A percentile compares a stretch with the other conserved stretches of the same genome.
Evolutionary conservation across 1,140 invertebrate genomes (phyloP).

Genomic region (Cephus cinctus): DNA sequence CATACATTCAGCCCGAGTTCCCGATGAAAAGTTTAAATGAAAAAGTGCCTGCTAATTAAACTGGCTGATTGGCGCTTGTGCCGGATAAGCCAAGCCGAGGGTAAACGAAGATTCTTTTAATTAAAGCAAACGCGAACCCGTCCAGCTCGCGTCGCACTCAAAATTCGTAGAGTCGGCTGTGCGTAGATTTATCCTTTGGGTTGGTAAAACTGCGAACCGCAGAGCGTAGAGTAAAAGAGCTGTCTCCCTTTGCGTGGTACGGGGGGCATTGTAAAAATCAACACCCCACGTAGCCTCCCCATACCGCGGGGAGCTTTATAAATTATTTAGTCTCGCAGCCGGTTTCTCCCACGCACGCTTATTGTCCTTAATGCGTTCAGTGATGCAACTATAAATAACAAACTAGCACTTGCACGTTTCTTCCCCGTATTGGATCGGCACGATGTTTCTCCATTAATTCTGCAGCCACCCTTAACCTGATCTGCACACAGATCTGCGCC

Average conservation of each 20-base stretch:
- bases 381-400: slow-evolving; percentile 38
- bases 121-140: too few relatives aligned
- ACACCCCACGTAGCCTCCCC: too few relatives aligned
- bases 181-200: too few relatives aligned
- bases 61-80: slow-evolving; percentile 23
- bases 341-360: slow-evolving; percentile 29
- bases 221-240: too few relatives aligned
- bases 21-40: slow-evolving; percentile 29
- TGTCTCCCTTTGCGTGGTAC: too few relatives aligned
- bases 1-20: slow-evolving; percentile 21
- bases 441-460: background rate
- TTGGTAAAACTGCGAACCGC: too few relatives aligned
- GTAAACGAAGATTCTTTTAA: slow-evolving; percentile 32
- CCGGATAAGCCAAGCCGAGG: background rate
- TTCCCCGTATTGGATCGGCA: too few relatives aligned
- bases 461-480: slow-evolving; percentile 3
- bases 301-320: too few relatives aligned
- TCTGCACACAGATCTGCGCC: slow-evolving; percentile 6
- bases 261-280: slow-evolving; percentile 27
- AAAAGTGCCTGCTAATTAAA: slow-evolving; percentile 31
- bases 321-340: slow-evolving; percentile 29
- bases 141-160: too few relatives aligned
- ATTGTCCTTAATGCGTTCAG: slow-evolving; percentile 27
- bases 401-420: slow-evolving; percentile 19
- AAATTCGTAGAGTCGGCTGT: too few relatives aligned